A percentile compares a stretch with the other conserved stretches of the same genome.
These are phyloP conservation scores for Chiloscyllium punctatum DNA, from an alignment of 2,797 vertebrate species.

Conservation along the genomic window DNA sequence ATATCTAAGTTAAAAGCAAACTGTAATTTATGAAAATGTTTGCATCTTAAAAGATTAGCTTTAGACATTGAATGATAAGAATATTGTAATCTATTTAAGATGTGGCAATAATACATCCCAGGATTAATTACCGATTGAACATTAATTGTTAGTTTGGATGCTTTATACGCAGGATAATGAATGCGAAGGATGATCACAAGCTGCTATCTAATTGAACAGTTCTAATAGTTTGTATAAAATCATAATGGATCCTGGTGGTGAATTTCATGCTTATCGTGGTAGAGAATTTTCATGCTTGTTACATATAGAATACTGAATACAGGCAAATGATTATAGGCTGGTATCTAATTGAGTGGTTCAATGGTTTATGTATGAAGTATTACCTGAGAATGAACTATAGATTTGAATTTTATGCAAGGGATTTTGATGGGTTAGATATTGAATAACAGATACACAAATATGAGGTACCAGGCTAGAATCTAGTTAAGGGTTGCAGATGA, in stretches of 20 bases:
- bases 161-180: background rate
- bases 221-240: background rate
- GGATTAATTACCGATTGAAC: background rate
- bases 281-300: background rate
- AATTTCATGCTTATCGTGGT: background rate
- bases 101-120: background rate
- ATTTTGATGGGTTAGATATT: background rate
- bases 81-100: background rate
- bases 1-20: background rate
- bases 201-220: background rate
- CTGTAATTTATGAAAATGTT: background rate
- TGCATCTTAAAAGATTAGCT: background rate
- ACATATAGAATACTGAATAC: background rate
- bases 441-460: background rate
- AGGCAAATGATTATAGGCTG: background rate
- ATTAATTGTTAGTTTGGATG: background rate
- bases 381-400: background rate
- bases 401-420: background rate
- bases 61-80: background rate
- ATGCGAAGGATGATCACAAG: background rate
- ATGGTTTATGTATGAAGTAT: background rate
- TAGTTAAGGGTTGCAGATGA: background rate
- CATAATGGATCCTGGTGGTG: slow-evolving; percentile 1
- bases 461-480: background rate
- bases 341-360: background rate